These are phyloP conservation scores for Etia nguti DNA, from an alignment of 2,113 vertebrate species.

Conservation along the genomic window DNA sequence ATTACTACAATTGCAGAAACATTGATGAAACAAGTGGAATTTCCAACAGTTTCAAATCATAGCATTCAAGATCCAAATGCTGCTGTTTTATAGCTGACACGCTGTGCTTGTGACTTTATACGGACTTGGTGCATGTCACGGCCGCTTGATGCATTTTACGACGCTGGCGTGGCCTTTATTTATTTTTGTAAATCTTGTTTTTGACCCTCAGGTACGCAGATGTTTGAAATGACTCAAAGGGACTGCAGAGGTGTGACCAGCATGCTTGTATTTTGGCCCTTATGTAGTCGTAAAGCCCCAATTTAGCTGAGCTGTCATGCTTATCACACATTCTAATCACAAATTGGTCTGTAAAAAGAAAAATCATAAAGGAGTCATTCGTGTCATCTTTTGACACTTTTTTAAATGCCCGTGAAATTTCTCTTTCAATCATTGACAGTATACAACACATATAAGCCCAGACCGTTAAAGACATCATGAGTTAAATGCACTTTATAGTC, in stretches of 20 bases:
- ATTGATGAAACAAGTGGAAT: not conserved
- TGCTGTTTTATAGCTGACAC: not conserved
- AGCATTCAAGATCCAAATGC: not conserved
- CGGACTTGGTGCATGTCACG: not conserved
- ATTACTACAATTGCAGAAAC: not conserved
- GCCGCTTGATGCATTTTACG: not conserved
- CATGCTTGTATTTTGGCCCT: not conserved
- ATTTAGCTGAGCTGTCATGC: not conserved
- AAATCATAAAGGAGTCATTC: not conserved
- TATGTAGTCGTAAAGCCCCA: not conserved
- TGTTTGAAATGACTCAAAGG: not conserved
- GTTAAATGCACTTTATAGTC: not conserved
- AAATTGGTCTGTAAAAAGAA: not conserved
- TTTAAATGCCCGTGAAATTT: not conserved
- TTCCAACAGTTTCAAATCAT: not conserved
- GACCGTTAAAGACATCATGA: not conserved
- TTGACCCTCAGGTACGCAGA: not conserved
- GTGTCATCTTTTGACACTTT: not conserved
- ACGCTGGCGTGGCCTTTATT: not conserved
- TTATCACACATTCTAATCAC: not conserved
- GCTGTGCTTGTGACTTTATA: not conserved
- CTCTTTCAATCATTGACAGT: constrained; percentile 37
- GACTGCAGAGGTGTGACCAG: not conserved
- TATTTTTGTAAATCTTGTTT: not conserved
- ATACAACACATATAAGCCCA: not conserved